Evolutionary conservation across 2,113 vertebrate species (phyloP).

Genomic region (Daphoenositta chrysoptera): DNA sequence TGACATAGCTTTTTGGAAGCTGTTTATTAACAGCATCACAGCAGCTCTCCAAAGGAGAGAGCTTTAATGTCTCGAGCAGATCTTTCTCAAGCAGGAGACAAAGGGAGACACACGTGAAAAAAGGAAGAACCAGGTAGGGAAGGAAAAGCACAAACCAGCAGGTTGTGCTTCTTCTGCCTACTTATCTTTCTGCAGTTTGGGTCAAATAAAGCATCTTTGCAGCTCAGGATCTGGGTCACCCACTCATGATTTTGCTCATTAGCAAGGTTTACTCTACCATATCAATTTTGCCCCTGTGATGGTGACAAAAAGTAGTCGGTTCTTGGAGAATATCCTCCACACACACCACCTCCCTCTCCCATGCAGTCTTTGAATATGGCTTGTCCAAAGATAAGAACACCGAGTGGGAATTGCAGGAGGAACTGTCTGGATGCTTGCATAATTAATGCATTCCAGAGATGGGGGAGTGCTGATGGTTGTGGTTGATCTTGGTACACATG

Average conservation of each 20-base stretch:
- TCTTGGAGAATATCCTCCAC: not conserved
- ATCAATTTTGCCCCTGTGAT: not conserved
- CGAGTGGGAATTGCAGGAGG: not conserved
- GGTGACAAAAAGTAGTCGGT: not conserved
- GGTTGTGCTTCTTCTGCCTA: not conserved
- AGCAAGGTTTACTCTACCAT: not conserved
- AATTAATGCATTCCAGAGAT: not conserved
- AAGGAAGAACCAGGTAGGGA: not conserved
- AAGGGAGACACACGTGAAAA: not conserved
- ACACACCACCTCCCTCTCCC: too few relatives aligned
- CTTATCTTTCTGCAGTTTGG: not conserved
- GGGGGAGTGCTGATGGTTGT: not conserved
- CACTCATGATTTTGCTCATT: not conserved
- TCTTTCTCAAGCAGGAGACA: not conserved
- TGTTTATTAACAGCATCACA: not conserved
- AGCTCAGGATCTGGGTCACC: not conserved
- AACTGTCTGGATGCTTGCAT: not conserved
- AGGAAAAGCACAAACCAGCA: not conserved
- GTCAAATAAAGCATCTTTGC: not conserved
- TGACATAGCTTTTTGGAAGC: not conserved
- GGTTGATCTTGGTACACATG: not conserved
- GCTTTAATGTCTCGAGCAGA: not conserved
- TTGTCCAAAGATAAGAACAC: not conserved
- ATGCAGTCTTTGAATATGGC: not conserved
- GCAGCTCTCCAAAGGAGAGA: not conserved